phyloP scores from a whole-genome alignment of 2,888 invertebrate species.

The Artemia sinica region DNA sequence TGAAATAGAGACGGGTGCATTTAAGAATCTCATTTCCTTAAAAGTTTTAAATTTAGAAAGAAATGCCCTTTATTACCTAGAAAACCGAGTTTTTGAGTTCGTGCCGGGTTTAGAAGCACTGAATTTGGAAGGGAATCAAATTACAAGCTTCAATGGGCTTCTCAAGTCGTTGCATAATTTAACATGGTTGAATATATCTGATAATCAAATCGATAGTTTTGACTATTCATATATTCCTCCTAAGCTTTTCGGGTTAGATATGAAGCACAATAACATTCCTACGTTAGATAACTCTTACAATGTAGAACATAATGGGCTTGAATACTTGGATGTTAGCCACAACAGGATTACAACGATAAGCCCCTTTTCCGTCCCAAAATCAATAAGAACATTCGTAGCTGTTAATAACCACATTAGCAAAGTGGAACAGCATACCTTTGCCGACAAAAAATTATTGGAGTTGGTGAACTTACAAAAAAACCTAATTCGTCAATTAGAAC shows the following conservation, averaged over 20 bases:
- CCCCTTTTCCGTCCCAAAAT: constrained; percentile 54
- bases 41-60: constrained; percentile 62
- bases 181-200: constrained; percentile 75
- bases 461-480: background rate
- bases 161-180: constrained; percentile 65
- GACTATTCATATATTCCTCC: constrained; percentile 68
- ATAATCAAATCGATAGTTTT: constrained; percentile 72
- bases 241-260: constrained; percentile 68
- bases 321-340: constrained; percentile 75
- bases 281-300: constrained; percentile 42
- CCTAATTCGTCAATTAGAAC: background rate
- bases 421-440: constrained; percentile 6
- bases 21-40: constrained; percentile 49
- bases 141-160: constrained; percentile 58
- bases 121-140: constrained; percentile 55
- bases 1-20: constrained; percentile 55
- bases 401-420: background rate
- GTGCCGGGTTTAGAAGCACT: constrained; percentile 55
- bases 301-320: constrained; percentile 30
- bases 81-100: constrained; percentile 34
- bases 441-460: background rate
- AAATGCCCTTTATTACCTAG: constrained; percentile 42
- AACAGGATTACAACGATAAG: constrained; percentile 48
- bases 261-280: constrained; percentile 66
- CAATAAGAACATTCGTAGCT: background rate